Evolutionary conservation across 2,797 vertebrate genomes (phyloP), one percentile per base, ranked within the genome.

Genomic region (Onychomys leucogaster): DNA sequence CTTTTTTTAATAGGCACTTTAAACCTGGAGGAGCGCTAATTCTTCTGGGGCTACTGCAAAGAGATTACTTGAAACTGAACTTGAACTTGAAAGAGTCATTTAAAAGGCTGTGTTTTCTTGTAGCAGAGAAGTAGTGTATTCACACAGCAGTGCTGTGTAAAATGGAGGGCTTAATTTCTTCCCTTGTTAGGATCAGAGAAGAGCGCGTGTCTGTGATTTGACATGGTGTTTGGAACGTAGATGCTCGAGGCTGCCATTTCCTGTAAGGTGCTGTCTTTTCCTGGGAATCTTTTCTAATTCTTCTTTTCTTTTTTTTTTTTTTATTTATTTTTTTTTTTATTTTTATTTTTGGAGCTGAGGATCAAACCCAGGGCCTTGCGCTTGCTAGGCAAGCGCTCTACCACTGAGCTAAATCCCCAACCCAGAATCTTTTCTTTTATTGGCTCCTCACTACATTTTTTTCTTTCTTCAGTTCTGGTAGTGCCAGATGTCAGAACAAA

Each of bases 41-140:
- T 98, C 98, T 98, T 96, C 97, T 93, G 78, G 95, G 90, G 78
- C 98, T 98, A 97, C 98, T 98, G 91, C 96, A 76, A 86, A 97
- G 95, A 49, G 57, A 95, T 97, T 96, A 98, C 98, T 98, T 98
- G 98, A 98, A 98, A 98, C 93, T 96, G 71, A 94, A 90, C 97
- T 92, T 98, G 73, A 97, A 97, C 96, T 98, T 87, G 94, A 97
- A 95, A 96, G 97, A 96, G 93, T 92, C 96, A 19, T 94, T 94
- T 89, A 91, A 97, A 98, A 96, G 91, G 63, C 94, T 75, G 0
- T 96, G 96, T 97, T 96, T 92, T 97, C 67, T 23, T 90, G 43
- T 63, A n/a, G 71, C 94, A 94, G 96, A 75, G 67, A 95, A 95
- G 92, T 29, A 41, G 89, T 67, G 0, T 85, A 10, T 52, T 95